These are phyloP conservation scores for Hyla sarda DNA, from an alignment of 2,113 vertebrate species.

Conservation along the genomic window DNA sequence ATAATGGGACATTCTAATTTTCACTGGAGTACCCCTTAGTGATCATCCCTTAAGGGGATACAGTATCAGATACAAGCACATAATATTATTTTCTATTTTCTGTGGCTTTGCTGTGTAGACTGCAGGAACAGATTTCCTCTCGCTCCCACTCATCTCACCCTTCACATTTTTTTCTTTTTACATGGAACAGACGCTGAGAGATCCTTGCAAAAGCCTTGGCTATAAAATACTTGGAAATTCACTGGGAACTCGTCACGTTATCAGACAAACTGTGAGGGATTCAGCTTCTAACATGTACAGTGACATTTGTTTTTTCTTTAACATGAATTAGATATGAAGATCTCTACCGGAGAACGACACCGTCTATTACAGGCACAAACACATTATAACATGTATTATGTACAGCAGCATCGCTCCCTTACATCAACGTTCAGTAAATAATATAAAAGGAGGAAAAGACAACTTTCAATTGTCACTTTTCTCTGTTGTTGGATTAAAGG, in stretches of 20 bases:
- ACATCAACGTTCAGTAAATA: background rate
- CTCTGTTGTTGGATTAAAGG: background rate
- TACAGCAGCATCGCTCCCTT: background rate
- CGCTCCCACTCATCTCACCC: background rate
- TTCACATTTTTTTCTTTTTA: background rate
- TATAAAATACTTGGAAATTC: conserved; percentile 6
- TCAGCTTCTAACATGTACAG: background rate
- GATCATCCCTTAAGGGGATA: no score
- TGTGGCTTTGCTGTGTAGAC: background rate
- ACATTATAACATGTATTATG: background rate
- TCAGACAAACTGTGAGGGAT: conserved; percentile 17
- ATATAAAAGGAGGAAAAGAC: background rate
- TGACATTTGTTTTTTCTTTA: background rate
- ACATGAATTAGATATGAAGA: background rate
- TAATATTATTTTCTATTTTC: no score
- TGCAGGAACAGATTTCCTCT: background rate
- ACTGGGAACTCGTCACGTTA: background rate
- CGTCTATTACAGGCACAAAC: background rate
- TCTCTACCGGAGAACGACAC: background rate
- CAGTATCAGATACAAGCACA: background rate
- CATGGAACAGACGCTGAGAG: background rate
- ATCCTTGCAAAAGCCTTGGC: background rate
- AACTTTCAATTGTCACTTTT: background rate
- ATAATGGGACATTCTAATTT: no score
- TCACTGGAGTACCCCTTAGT: no score